A percentile compares a stretch with the other conserved stretches of the same genome.
Evolutionary conservation across 2,888 invertebrate species (phyloP).

Genomic region (Acanthosepion pharaonis): DNA sequence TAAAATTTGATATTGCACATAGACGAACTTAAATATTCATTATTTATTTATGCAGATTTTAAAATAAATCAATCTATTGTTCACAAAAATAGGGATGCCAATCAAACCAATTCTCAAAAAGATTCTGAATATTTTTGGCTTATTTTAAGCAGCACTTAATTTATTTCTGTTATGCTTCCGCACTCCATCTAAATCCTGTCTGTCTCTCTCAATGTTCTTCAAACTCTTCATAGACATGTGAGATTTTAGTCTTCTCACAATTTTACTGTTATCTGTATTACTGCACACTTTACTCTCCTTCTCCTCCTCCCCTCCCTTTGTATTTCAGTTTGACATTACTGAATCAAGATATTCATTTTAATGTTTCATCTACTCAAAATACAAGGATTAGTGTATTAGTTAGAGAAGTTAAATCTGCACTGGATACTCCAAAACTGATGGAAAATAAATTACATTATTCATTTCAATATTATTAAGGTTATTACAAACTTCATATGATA

Average conservation of each 20-base stretch:
- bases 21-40: not conserved
- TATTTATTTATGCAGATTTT: too few species aligned
- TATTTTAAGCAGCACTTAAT: not conserved
- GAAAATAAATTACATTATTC: too few species aligned
- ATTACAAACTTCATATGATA: too few species aligned
- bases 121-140: not conserved
- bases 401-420: not conserved
- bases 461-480: too few species aligned
- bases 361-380: not conserved
- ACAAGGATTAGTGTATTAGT: not conserved
- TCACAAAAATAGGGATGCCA: not conserved
- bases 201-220: not conserved
- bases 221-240: too few species aligned
- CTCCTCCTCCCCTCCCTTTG: too few species aligned
- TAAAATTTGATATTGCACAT: not conserved
- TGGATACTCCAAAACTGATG: not conserved
- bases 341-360: not conserved
- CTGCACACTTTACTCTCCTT: too few species aligned
- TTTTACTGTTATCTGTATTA: too few species aligned
- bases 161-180: not conserved
- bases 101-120: not conserved
- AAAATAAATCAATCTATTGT: too few species aligned
- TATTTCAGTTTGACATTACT: not conserved
- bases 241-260: too few species aligned
- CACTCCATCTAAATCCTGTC: not conserved